Percentiles rank a stretch among this genome's conserved stretches.
Conservation (phyloP, 2,797 vertebrate genomes). For the Gambelia wislizenii region DNA sequence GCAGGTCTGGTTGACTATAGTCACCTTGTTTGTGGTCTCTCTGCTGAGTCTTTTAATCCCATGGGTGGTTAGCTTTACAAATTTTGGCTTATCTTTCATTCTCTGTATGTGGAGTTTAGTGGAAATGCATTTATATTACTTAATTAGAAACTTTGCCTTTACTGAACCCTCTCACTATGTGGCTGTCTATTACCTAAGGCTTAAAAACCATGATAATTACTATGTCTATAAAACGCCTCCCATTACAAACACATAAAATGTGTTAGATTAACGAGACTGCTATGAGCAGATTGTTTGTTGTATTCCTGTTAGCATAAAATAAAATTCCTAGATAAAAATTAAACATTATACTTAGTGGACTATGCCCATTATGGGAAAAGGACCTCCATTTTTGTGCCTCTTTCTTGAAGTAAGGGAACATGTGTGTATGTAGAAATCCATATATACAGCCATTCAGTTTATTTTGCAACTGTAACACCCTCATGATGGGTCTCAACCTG, state of each 20-base stretch:
- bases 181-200: slow-evolving; percentile 76
- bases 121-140: slow-evolving; percentile 75
- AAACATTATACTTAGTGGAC: slow-evolving; percentile 45
- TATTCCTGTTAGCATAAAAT: slow-evolving; percentile 72
- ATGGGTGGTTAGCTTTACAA: slow-evolving; percentile 67
- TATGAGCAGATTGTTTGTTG: slow-evolving; percentile 67
- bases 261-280: slow-evolving; percentile 72
- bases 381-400: slow-evolving; percentile 51
- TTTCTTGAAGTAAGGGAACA: background rate
- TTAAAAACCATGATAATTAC: slow-evolving; percentile 79
- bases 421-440: background rate
- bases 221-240: slow-evolving; percentile 71
- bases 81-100: slow-evolving; percentile 71
- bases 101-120: slow-evolving; percentile 59
- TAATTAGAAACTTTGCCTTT: slow-evolving; percentile 78
- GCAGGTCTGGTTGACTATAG: slow-evolving; percentile 54
- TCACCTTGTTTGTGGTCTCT: slow-evolving; percentile 56
- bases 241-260: slow-evolving; percentile 75
- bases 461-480: background rate
- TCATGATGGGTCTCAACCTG: background rate
- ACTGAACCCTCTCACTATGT: slow-evolving; percentile 73
- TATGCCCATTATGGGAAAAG: slow-evolving; percentile 56
- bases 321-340: slow-evolving; percentile 67
- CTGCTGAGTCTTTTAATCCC: slow-evolving; percentile 62
- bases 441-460: background rate